Evolutionary conservation across 1,140 invertebrate species (phyloP).

Genomic region (Nephila pilipes): DNA sequence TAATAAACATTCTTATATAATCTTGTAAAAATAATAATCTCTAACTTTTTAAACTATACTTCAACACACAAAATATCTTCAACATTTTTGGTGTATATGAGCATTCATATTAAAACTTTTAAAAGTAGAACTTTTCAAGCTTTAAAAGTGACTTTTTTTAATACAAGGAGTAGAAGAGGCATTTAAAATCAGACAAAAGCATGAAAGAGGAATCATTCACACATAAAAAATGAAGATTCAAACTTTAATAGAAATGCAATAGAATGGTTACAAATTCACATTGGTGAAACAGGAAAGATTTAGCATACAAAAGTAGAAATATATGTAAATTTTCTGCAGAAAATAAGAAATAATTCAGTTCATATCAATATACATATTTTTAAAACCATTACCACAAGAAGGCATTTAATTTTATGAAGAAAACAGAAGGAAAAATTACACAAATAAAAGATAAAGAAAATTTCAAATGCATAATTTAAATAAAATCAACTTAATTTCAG

Average conservation of each 20-base stretch:
- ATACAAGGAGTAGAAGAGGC: background rate
- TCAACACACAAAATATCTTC: background rate
- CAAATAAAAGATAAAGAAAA: too few species aligned
- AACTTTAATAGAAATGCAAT: background rate
- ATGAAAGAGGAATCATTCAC: background rate
- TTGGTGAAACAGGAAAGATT: background rate
- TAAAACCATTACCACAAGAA: too few species aligned
- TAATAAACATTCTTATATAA: background rate
- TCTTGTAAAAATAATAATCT: constrained; percentile 29
- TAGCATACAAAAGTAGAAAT: background rate
- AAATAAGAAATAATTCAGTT: background rate
- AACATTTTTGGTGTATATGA: constrained; percentile 52
- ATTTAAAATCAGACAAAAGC: background rate
- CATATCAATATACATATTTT: constrained; percentile 3
- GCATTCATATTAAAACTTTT: background rate
- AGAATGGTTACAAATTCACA: background rate
- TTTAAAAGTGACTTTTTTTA: background rate
- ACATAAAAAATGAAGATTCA: background rate
- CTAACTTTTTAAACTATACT: constrained; percentile 36
- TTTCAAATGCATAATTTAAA: too few species aligned
- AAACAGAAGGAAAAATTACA: too few species aligned
- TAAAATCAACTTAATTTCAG: too few species aligned
- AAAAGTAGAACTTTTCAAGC: background rate
- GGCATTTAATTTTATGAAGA: too few species aligned
- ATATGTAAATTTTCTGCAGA: background rate